Evolutionary conservation across 2,113 vertebrate genomes (phyloP).

Genomic region (Neolamprologus longior): DNA sequence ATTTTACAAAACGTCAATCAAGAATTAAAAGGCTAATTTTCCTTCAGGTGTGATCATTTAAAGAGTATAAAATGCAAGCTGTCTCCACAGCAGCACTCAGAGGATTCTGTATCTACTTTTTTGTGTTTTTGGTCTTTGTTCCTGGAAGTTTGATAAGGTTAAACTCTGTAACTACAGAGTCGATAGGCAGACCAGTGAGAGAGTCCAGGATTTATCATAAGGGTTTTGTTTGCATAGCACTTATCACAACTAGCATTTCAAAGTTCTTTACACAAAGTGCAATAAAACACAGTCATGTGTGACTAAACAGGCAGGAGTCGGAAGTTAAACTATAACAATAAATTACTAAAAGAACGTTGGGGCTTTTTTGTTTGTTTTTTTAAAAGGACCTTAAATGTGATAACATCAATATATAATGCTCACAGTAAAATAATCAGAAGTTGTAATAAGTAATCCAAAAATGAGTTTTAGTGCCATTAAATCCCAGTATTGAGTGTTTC

Average conservation of each 20-base stretch:
- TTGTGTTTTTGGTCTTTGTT: neutral
- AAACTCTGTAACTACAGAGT: neutral
- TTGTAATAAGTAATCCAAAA: neutral
- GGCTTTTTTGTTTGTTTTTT: rapidly evolving
- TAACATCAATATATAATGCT: neutral
- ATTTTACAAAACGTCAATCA: neutral
- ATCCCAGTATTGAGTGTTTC: neutral
- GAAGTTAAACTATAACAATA: neutral
- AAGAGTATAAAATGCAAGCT: neutral
- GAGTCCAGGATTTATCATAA: neutral
- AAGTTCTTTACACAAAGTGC: neutral
- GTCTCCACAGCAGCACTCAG: neutral
- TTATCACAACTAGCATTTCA: neutral
- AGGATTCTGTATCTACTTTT: neutral
- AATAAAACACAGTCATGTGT: neutral
- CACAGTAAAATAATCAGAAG: neutral
- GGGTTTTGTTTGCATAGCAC: neutral
- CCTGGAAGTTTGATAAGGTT: neutral
- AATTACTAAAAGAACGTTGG: neutral
- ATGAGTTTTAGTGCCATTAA: neutral
- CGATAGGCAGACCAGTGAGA: neutral
- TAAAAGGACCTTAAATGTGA: neutral
- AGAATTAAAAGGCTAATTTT: neutral
- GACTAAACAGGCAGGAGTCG: neutral
- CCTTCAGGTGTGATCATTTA: neutral